A percentile compares a stretch with the other conserved stretches of the same genome.
phyloP scores from a whole-genome alignment of 1,140 invertebrate genomes.

The Halictus rubicundus region DNA sequence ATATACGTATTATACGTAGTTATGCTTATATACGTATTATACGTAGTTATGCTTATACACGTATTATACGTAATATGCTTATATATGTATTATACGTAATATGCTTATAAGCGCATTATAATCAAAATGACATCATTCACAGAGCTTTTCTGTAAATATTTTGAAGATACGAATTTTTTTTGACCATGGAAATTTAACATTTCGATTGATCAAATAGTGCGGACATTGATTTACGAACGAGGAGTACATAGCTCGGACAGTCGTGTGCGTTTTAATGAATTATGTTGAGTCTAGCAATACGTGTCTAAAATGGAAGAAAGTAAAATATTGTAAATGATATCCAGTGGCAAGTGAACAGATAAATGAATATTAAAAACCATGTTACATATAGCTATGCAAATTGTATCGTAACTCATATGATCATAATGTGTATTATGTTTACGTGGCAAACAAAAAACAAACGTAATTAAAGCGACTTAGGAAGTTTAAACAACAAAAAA shows the following conservation, averaged over 20 bases:
- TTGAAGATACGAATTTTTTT: too few relatives aligned
- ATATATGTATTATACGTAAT: too few relatives aligned
- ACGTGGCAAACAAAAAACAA: slow-evolving; percentile 21
- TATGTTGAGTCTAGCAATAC: slow-evolving; percentile 27
- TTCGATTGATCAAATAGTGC: not conserved
- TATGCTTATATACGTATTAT: too few relatives aligned
- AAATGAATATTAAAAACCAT: slow-evolving; percentile 39
- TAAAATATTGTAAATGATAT: slow-evolving; percentile 43
- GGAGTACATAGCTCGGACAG: slow-evolving; percentile 15
- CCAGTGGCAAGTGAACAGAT: slow-evolving; percentile 28
- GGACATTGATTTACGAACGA: not conserved
- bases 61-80: too few relatives aligned
- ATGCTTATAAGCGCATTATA: too few relatives aligned
- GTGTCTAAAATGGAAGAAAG: slow-evolving; percentile 47
- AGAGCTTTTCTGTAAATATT: too few relatives aligned
- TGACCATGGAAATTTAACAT: not conserved
- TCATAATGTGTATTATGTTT: slow-evolving; percentile 31
- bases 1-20: too few relatives aligned
- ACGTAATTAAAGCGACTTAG: slow-evolving; percentile 23
- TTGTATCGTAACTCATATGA: slow-evolving; percentile 31
- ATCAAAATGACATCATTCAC: too few relatives aligned
- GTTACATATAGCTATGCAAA: slow-evolving; percentile 1
- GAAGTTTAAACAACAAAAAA: slow-evolving; percentile 17
- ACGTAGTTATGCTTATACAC: too few relatives aligned
- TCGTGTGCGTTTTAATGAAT: slow-evolving; percentile 28